These are phyloP conservation scores for Acridotheres tristis DNA, from an alignment of 2,797 vertebrate species.

Conservation along the genomic window DNA sequence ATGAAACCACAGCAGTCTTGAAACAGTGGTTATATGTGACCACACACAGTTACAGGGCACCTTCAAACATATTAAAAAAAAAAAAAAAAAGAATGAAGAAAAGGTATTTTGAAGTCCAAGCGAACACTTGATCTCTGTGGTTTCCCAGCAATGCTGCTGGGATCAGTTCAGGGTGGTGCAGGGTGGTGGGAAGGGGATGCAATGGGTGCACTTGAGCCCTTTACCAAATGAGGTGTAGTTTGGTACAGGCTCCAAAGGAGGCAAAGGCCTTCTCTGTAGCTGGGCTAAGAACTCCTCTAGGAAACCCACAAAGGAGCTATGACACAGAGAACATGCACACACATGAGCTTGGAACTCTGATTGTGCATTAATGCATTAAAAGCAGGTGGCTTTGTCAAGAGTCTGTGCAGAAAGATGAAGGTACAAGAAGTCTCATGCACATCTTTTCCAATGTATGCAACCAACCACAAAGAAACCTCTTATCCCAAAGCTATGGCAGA, in stretches of 20 bases:
- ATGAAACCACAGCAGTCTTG: constrained; percentile 35
- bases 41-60: constrained; percentile 39
- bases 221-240: not conserved
- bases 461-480: not conserved
- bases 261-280: not conserved
- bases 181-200: not conserved
- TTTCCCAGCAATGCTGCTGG: not conserved
- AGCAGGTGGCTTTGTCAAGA: not conserved
- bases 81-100: not conserved
- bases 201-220: not conserved
- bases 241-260: not conserved
- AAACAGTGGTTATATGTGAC: constrained; percentile 32
- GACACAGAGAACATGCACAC: not conserved
- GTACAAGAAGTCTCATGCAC: not conserved
- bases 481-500: accelerated
- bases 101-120: not conserved
- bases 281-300: not conserved
- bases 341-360: not conserved
- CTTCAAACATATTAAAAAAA: constrained; percentile 5
- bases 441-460: not conserved
- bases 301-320: not conserved
- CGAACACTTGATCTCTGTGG: not conserved
- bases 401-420: not conserved
- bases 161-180: not conserved
- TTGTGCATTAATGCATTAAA: not conserved